phyloP scores from a whole-genome alignment of 2,797 vertebrate species.

The Helicolenus hilgendorfi region DNA sequence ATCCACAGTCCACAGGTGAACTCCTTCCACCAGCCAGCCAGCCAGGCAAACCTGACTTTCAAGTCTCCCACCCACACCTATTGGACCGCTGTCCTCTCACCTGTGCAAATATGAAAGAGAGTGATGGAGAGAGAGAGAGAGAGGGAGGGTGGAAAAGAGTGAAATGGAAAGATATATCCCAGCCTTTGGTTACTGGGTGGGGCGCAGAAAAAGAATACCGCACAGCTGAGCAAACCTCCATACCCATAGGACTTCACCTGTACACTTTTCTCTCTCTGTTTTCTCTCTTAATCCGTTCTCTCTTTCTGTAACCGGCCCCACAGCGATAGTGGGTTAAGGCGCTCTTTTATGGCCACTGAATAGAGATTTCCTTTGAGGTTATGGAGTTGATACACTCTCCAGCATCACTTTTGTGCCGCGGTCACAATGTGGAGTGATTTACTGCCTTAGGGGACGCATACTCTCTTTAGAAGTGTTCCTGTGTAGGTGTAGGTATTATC shows the following conservation, averaged over 20 bases:
- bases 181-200: conserved; percentile 88
- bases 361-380: conserved; percentile 88
- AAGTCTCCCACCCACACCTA: conserved; percentile 83
- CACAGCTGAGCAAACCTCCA: conserved; percentile 92
- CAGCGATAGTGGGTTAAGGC: conserved; percentile 69
- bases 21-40: conserved; percentile 80
- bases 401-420: conserved; percentile 78
- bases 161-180: conserved; percentile 80
- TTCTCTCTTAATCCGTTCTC: conserved; percentile 88
- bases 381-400: conserved; percentile 84
- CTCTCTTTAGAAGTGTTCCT: conserved; percentile 72
- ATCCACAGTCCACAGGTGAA: conserved; percentile 67
- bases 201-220: conserved; percentile 83
- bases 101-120: conserved; percentile 84
- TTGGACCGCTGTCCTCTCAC: conserved; percentile 83
- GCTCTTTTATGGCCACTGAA: conserved; percentile 80
- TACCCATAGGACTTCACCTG: conserved; percentile 88
- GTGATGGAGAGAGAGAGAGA: conserved; percentile 17
- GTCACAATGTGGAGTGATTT: conserved; percentile 83
- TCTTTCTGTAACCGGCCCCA: conserved; percentile 78
- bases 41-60: conserved; percentile 90
- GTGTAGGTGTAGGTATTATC: conserved; percentile 77
- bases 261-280: conserved; percentile 83
- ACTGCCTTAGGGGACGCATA: conserved; percentile 73
- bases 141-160: conserved; percentile 57